Base-by-base conservation (phyloP, 2,797 vertebrate species). In the Mycteria americana region DNA sequence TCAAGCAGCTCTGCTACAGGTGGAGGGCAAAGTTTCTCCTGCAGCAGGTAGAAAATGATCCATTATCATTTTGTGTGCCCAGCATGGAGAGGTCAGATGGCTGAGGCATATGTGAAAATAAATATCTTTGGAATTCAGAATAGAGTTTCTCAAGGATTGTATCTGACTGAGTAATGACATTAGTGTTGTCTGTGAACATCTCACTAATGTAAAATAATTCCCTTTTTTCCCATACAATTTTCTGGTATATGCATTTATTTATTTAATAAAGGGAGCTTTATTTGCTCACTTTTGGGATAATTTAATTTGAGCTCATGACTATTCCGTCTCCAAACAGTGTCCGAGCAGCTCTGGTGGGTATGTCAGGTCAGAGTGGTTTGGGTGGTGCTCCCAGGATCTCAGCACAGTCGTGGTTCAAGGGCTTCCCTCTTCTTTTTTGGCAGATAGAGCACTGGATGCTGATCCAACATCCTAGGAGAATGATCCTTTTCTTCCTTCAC, bases 401-500 rank as follows among this genome's bases (percentile, higher is more conserved):
- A 93, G 78, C 48, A 95, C 95, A 97, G 84, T 41, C 0, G 0
- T 60, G 64, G 72, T 94, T 97, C 96, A 95, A 94, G 96, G 93
- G 70, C 93, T 98, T 97, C 67, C 93, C 94, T 88, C 96, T 93
- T 95, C 81, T 95, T 88, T 74, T 90, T 80, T 70, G 93, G 95
- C 93, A 96, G 94, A 94, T 87, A 94, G 91, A 95, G 89, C 92
- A 72, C 48, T 94, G 75, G 88, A 96, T 92, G 43, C 82, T 79
- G 65, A 85, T 95, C 91, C 94, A 96, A 31, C 87, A 89, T 95
- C 92, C 92, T 94, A 92, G 93, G 94, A 91, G 88, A 97, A 97
- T 92, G 87, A 95, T 95, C 88, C 91, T 94, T 97, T 97, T 97
- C 97, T 97, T 98, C 97, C 91, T 97, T 96, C 96, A 96, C 88